Base-by-base conservation (phyloP, 1,140 invertebrate species). In the Drosophila repleta region DNA sequence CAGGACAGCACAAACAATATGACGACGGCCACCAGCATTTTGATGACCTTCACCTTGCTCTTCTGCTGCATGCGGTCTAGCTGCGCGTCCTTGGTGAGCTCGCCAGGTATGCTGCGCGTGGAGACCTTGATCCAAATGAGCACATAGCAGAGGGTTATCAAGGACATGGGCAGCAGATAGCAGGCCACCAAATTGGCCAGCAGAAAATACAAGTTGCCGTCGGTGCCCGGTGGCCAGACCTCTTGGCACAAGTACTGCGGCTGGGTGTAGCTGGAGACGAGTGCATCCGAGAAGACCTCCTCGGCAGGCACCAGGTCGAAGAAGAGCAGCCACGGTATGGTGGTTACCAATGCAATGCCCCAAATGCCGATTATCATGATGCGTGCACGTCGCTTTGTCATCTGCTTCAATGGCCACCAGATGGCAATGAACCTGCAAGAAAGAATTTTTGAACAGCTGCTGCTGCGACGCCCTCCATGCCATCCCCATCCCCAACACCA, bases 11-110 rank as follows among this genome's bases (percentile, higher is more conserved):
- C 96, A 92, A 99, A 99, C 0, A 99, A 93, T 13, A 98, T 96
- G 2, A 99, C 97, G 0, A 99, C 98, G 0, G 97, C 96, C 0
- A 98, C 95, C 61, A 99, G 93, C 98, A 99, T 99, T 92, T 99
- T 98, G 4, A 99, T 96, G 17, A 99, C 98, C 91, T 98, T 98
- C 17, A 96, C 96, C 92, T 98, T 98, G 10, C 97, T 97, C 92
- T 97, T 97, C 81, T 98, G 96, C 91, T 97, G 96, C 94, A 97
- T 96, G 39, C 96, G 94, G 90, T 98, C 96, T 95, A 97, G 97
- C 87, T 97, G 96, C 0, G 96, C 96, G 91, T 98, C 97, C 90
- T 97, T 97, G 1, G 96, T 96, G 29, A 58, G 8, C 76, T 98
- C 97, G 0, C 96, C 97, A 0, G 97, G 97, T 64, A 98, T 97